Base-by-base conservation (phyloP, 2,888 invertebrate genomes). In the Eumerus sabulonum region DNA sequence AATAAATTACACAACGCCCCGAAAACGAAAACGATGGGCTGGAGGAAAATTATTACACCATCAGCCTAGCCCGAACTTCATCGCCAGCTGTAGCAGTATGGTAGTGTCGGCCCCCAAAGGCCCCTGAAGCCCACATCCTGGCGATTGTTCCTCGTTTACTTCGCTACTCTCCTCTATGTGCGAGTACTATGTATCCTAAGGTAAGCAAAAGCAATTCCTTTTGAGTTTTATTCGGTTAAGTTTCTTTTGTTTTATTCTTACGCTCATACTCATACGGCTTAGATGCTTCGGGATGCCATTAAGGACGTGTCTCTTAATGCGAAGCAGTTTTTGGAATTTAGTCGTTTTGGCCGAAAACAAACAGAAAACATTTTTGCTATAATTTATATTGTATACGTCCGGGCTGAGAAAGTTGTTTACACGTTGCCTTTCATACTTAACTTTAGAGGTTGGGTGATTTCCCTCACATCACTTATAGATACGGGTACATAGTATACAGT, bases 261-360 rank as follows among this genome's bases (percentile, higher is more conserved):
- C 18, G 14, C 14, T 45, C 27, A 27, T 7, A 27, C 14, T 45
- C 27, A 27, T 7, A 27, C 27, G 5, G 44, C 27, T 4, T 27
- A 18, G 45, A 16, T 18, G 44, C 14, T 13, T 18, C 11, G 13
- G 17, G 16, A 40, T 17, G 51, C 45, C 59, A 19, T 51, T 51
- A 47, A 56, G 60, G 45, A 13, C 13, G 64, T 48, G 54, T 36
- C 27, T 36, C 27, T 50, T 76, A 76, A 76, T 76, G 71, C 71
- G 76, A 66, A 71, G 56, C 71, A 76, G 66, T 76, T 76, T 67
- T 66, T 44, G 53, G 53, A 62, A 64, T 70, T 76, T 71, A 70
- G 70, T 63, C 54, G 57, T 19, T n/a, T n/a, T n/a, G 42, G 17
- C 48, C 13, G 36, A n/a, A 45, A 71, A 56, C 56, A 71, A 76